Evolutionary conservation across 2,888 invertebrate genomes (phyloP), one percentile per base, ranked within the genome.

Genomic region (Netelia fuscicornis): DNA sequence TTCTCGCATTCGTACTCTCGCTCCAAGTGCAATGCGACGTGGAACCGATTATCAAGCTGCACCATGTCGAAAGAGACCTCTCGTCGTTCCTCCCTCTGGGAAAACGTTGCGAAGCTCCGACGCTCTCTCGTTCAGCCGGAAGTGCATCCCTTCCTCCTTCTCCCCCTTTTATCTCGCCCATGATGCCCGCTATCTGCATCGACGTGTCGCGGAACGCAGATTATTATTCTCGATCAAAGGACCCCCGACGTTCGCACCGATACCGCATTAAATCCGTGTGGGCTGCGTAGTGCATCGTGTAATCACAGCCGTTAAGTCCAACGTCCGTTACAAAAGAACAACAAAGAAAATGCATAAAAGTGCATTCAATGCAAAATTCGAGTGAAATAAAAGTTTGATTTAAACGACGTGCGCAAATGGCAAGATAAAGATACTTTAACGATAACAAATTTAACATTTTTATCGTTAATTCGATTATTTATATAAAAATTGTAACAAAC

Each of bases 171-270:
- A 44, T 20, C 30, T 62, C 44, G 25, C 64, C 58, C 9, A 58
- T 58, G 37, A 37, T 20, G 5, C 58, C 20, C 64, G 25, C 64
- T 25, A 78, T 71, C 54, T 56, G 54, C 71, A 79, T 30, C 54
- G 56, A 79, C 54, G 79, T 81, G 68, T 76, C 72, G 65, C 62
- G 44, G 9, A 58, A n/a, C 56, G 67, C 68, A 80, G 62, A 82
- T 82, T 82, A 80, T 85, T 85, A 80, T 85, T 85, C 79, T 48
- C 48, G 56, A 82, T 85, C 85, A 80, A 85, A 85, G 80, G 68
- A 76, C 42, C 68, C 68, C 60, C 80, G 71, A 81, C 74, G 60
- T 54, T 65, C 17, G 54, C 20, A 76, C 80, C 67, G 60, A 75
- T 75, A 42, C 62, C n/a, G 58, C 72, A 65, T 76, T 75, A 20